A percentile compares a stretch with the other conserved stretches of the same genome.
These are phyloP conservation scores for Harpalus rufipes DNA, from an alignment of 2,888 invertebrate species.

Conservation along the genomic window DNA sequence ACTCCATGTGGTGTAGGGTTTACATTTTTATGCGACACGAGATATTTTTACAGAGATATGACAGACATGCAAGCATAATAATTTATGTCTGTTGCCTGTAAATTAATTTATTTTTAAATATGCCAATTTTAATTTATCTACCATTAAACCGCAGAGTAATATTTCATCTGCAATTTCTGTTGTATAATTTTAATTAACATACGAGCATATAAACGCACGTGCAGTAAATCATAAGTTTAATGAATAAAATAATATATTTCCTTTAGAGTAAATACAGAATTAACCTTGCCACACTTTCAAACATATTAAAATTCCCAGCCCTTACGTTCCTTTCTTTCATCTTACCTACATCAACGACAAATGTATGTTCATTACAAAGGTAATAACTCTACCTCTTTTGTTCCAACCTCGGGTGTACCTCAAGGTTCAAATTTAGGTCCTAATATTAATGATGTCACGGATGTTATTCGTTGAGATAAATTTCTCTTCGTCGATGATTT, in stretches of 20 bases:
- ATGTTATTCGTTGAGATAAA: too few species aligned
- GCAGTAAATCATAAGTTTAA: not conserved
- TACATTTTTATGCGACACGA: not conserved
- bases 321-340: too few species aligned
- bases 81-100: conserved; percentile 1
- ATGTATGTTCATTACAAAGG: too few species aligned
- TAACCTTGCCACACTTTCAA: too few species aligned
- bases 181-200: not conserved
- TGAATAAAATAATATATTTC: not conserved
- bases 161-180: not conserved
- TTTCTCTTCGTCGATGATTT: too few species aligned
- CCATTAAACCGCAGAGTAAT: not conserved
- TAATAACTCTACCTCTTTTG: too few species aligned
- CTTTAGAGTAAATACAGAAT: too few species aligned
- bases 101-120: conserved; percentile 21
- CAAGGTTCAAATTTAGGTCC: too few species aligned
- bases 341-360: too few species aligned
- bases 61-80: conserved; percentile 3
- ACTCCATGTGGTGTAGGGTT: not conserved
- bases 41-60: conserved; percentile 13
- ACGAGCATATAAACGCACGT: not conserved
- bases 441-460: too few species aligned
- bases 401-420: too few species aligned
- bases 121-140: conserved; percentile 12
- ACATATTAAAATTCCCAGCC: too few species aligned